A percentile compares a stretch with the other conserved stretches of the same genome.
Conservation (phyloP, 2,888 invertebrate genomes). For the Dolomedes plantarius region DNA sequence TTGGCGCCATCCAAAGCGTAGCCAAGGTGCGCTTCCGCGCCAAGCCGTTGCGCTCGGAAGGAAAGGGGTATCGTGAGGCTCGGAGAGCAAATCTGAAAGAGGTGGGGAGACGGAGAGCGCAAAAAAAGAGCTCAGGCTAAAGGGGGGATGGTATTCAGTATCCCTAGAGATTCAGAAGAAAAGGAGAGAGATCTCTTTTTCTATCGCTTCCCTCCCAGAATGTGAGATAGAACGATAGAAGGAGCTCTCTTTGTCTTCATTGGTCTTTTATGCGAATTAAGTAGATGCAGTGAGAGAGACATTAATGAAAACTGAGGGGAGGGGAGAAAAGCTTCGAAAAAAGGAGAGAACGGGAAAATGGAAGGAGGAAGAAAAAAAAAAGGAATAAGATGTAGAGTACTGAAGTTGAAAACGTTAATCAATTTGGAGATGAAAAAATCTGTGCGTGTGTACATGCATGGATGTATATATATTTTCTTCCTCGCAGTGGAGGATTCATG, state of each 20-base stretch:
- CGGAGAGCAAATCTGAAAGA: conserved; percentile 52
- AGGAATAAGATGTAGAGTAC: conserved; percentile 44
- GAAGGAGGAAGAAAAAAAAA: conserved; percentile 30
- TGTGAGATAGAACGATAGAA: conserved; percentile 41
- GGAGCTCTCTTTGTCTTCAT: conserved; percentile 54
- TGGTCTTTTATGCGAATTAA: conserved; percentile 67
- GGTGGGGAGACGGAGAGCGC: conserved; percentile 17
- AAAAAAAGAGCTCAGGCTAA: conserved; percentile 19
- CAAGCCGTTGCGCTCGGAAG: conserved; percentile 23
- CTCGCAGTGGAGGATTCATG: conserved; percentile 44
- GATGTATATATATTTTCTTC: conserved; percentile 35
- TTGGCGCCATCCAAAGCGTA: too few relatives aligned
- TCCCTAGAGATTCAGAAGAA: conserved; percentile 58
- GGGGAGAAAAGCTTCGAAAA: conserved; percentile 21
- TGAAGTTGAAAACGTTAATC: conserved; percentile 69
- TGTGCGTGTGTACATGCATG: neutral
- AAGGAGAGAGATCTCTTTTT: conserved; percentile 51
- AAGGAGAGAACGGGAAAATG: conserved; percentile 25
- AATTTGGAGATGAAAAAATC: conserved; percentile 54
- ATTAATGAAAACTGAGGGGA: conserved; percentile 59
- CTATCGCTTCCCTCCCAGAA: conserved; percentile 60
- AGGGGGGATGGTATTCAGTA: conserved; percentile 23
- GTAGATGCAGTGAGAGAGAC: conserved; percentile 57
- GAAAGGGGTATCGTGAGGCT: conserved; percentile 37
- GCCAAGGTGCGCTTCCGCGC: conserved; percentile 7